Conservation (phyloP, 2,888 invertebrate species). For the Monochamus alternatus region DNA sequence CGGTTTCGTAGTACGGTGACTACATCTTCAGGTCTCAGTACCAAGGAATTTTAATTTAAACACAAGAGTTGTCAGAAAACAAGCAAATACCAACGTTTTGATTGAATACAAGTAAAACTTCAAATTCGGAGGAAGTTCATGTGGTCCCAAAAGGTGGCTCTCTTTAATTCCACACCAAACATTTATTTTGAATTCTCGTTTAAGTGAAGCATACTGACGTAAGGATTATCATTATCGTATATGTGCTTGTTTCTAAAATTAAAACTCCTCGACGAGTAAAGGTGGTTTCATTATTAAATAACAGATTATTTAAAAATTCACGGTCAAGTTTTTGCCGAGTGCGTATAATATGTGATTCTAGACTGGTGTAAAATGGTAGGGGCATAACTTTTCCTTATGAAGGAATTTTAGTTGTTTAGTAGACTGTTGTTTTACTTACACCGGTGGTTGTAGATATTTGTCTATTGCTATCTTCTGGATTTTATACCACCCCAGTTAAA, state of each 20-base stretch:
- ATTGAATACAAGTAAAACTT: no score
- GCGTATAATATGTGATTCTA: background rate
- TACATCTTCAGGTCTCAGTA: no score
- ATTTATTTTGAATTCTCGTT: background rate
- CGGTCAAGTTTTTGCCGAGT: background rate
- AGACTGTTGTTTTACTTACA: conserved; percentile 21
- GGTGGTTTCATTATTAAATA: background rate
- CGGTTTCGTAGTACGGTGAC: no score
- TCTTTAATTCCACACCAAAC: background rate
- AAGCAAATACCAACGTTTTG: no score
- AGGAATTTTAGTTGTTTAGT: conserved; percentile 10
- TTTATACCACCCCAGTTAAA: background rate
- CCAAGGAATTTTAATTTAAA: no score
- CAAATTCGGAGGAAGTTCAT: no score
- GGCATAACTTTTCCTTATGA: conserved; percentile 13
- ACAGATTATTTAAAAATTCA: background rate
- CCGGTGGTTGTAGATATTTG: background rate
- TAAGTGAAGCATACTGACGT: background rate
- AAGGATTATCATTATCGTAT: background rate
- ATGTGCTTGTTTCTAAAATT: conserved; percentile 10
- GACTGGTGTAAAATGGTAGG: conserved; percentile 22
- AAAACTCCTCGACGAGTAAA: background rate
- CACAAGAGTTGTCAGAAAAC: no score
- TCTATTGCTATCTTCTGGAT: background rate
- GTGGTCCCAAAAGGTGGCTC: no score